Conservation (phyloP, 35 echinoderm and acorn worm species). For the Ptychodera flava region DNA sequence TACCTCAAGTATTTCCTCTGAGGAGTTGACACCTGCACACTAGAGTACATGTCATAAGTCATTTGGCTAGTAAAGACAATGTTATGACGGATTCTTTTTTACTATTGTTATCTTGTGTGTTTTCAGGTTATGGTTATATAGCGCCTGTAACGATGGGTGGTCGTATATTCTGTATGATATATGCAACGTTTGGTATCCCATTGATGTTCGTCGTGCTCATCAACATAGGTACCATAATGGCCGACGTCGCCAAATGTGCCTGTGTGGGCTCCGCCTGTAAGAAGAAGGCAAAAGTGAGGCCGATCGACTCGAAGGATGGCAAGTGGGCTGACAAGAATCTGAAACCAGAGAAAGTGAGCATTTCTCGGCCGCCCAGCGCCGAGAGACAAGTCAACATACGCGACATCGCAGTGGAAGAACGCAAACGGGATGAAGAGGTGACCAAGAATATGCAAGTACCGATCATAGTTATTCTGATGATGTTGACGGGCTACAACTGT, state of each 20-base stretch:
- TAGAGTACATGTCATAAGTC: no score
- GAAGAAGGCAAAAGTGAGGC: constrained; percentile 2
- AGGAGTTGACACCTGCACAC: no score
- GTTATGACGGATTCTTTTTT: no score
- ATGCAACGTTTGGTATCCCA: constrained; percentile 83
- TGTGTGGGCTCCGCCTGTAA: constrained; percentile 15
- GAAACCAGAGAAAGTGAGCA: neutral
- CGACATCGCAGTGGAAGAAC: neutral
- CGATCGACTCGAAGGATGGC: neutral
- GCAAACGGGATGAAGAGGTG: neutral
- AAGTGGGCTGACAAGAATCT: neutral
- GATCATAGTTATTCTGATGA: neutral
- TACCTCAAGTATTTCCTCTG: no score
- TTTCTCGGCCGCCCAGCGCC: neutral
- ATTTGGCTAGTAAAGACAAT: no score
- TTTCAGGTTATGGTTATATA: constrained; percentile 91
- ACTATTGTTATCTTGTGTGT: no score
- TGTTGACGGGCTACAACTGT: neutral
- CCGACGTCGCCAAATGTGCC: constrained; percentile 57
- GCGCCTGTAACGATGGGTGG: constrained; percentile 71
- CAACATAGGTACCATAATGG: constrained; percentile 90
- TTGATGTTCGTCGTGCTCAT: constrained; percentile 93
- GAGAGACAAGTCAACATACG: neutral
- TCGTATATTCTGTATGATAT: constrained; percentile 75
- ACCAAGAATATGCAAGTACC: neutral